Evolutionary conservation across 2,888 invertebrate species (phyloP), one percentile per base, ranked within the genome.

Genomic region (Cryptocephalus primarius): DNA sequence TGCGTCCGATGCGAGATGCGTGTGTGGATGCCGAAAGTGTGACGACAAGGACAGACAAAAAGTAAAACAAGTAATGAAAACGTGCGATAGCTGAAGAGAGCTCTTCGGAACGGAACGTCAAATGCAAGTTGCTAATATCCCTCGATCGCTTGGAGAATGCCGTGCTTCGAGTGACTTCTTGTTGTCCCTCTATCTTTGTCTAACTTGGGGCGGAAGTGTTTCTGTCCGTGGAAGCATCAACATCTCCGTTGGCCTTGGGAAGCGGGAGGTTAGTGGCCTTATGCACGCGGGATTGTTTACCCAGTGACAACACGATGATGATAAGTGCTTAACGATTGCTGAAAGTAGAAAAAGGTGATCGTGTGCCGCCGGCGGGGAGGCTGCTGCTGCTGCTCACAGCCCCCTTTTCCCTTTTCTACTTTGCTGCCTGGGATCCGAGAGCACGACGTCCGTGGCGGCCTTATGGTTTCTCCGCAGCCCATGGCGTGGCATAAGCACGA

Each of bases 401-500:
- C 6, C 22, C 22, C 22, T 22, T 6, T 4, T 22, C 22, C 22
- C 22, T 22, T 6, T 22, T 22, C 22, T n/a, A 40, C n/a, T 14
- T 47, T 48, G 47, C 47, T 49, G 52, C 49, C 52, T 48, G 13
- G 49, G 52, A 46, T 48, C 38, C 43, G 44, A 43, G 42, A 44
- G 13, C 44, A 47, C 48, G 42, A 44, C 22, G 22, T 22, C 22
- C 22, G 22, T 22, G 22, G 22, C 22, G 22, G 40, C 46, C 34
- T 33, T 55, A 61, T 62, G 60, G 60, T 60, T 54, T 62, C 60
- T 58, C 60, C 60, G 60, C 76, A 76, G 75, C 77, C 77, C 72
- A 80, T 80, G 80, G 80, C 80, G 75, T 82, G 82, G 82, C 82
- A 82, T 70, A 81, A 82, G 73, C 82, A 83, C 74, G 81, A 82